These are phyloP conservation scores for Indri indri DNA, from an alignment of 2,113 vertebrate genomes.

Conservation along the genomic window DNA sequence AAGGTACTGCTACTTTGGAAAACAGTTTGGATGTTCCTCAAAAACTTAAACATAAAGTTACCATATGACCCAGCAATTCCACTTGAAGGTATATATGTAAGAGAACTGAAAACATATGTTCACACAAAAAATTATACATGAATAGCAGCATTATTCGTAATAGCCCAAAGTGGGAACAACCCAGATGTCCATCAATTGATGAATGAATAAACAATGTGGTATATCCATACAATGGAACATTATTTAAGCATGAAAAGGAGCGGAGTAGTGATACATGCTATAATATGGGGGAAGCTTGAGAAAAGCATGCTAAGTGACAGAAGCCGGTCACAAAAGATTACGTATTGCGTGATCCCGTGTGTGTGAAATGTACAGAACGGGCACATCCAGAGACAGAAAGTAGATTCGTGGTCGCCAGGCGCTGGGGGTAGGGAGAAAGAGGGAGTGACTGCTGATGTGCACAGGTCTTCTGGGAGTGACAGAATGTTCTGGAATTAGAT, in stretches of 20 bases:
- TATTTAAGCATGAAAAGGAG: neutral
- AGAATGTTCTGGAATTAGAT: neutral
- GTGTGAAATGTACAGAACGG: neutral
- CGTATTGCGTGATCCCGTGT: neutral
- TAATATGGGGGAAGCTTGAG: neutral
- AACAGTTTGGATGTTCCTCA: neutral
- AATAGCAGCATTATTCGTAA: neutral
- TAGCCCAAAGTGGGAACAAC: neutral
- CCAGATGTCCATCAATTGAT: neutral
- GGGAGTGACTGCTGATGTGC: no score
- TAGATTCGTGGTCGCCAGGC: neutral
- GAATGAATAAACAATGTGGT: neutral
- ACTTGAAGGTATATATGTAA: neutral
- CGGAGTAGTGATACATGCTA: neutral
- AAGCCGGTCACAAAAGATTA: neutral
- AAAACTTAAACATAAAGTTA: neutral
- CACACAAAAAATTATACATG: neutral
- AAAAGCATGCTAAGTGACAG: neutral
- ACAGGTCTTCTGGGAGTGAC: neutral
- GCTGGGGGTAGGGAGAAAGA: neutral
- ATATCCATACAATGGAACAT: neutral
- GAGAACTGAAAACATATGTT: neutral
- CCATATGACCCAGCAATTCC: neutral
- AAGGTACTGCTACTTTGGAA: neutral
- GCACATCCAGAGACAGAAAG: neutral